Evolutionary conservation across 2,888 invertebrate genomes (phyloP), one percentile per base, ranked within the genome.

Genomic region (Conops quadrifasciatus): DNA sequence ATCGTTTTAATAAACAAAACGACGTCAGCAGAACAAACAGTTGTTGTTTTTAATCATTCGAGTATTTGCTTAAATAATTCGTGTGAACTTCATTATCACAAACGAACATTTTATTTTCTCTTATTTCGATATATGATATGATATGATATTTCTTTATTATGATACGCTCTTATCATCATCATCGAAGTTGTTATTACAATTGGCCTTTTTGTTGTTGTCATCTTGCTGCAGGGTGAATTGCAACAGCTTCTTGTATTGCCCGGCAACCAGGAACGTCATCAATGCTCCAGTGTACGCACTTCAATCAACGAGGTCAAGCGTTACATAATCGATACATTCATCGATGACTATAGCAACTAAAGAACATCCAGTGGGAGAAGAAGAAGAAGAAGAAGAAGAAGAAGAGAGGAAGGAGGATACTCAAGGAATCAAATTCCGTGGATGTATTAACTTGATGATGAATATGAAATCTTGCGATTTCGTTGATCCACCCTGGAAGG

Each of bases 271-370:
- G 85, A 85, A 74, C 80, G 83, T 15, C 78, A 81, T 69, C 86
- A 86, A 75, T 86, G 86, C 75, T 85, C 86, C 63, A 84, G 80
- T 36, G 80, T 82, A 67, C 79, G 84, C 60, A 86, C 81, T 71
- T 84, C 85, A 49, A 86, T 86, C 76, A 85, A 85, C 75, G 86
- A 86, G 79, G 85, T 86, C 36, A 85, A 86, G 77, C 82, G 85
- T 62, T 85, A 85, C 69, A 85, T 85, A 67, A 85, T 85, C 74
- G 85, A 85, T 76, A 85, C 85, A 73, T 85, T 85, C 75, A 85
- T 85, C 74, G 85, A 83, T 77, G 85, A 85, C 75, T 85, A 85
- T 72, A 80, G 79, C 75, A 85, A 85, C 78, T 84, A 81, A 77
- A 69, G n/a, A 64, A 28, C 9, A 21, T 0, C 21, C 24, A 21